phyloP scores from a whole-genome alignment of 2,113 vertebrate genomes.

The Rhadina sibilatrix region DNA sequence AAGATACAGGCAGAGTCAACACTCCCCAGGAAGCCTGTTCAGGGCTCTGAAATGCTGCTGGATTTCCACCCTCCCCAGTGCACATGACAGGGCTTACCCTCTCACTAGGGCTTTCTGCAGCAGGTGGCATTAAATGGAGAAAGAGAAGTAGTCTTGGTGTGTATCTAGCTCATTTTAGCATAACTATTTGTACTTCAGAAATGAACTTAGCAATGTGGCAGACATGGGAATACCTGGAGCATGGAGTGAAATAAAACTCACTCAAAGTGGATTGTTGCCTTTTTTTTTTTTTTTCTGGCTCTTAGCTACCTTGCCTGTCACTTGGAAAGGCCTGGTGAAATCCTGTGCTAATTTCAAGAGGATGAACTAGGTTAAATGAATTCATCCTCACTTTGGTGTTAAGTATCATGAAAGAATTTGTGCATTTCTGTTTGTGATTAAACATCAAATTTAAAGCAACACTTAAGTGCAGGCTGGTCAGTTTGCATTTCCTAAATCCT shows the following conservation, averaged over 20 bases:
- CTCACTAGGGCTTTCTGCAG: background rate
- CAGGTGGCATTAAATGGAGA: background rate
- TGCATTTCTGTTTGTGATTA: no score
- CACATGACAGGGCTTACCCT: background rate
- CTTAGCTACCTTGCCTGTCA: background rate
- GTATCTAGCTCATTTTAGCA: background rate
- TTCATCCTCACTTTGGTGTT: no score
- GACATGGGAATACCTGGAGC: background rate
- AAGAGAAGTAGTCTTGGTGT: background rate
- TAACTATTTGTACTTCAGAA: background rate
- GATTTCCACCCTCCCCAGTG: background rate
- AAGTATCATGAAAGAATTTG: no score
- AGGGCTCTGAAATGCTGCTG: background rate
- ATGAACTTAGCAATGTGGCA: background rate
- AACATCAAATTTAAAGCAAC: no score
- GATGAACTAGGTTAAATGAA: no score
- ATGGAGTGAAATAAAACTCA: background rate
- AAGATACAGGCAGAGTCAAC: background rate
- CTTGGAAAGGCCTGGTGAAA: background rate
- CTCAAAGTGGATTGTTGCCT: background rate
- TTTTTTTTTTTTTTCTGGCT: background rate
- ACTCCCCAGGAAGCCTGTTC: background rate
- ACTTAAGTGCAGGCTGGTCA: no score
- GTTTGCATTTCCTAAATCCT: background rate
- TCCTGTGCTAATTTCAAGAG: background rate